Conservation (phyloP, 2,797 vertebrate genomes). For the Dromococcyx pavoninus region DNA sequence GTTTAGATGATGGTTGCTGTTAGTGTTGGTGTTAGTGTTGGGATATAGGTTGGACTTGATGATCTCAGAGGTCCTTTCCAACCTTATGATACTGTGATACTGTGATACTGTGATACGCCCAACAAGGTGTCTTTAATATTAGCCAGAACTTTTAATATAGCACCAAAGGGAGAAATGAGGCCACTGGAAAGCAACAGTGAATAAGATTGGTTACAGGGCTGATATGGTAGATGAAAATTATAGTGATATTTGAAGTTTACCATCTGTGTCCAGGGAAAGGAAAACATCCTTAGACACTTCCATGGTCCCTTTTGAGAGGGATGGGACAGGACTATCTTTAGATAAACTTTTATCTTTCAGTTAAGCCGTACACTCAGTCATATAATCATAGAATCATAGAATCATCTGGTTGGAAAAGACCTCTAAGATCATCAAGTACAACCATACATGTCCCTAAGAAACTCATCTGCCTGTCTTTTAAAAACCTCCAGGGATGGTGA, state of each 20-base stretch:
- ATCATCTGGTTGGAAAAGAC: too few species aligned
- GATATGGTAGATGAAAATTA: not conserved
- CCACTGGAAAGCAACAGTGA: constrained; percentile 25
- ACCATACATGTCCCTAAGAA: too few species aligned
- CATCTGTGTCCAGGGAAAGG: constrained; percentile 34
- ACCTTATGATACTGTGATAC: too few species aligned
- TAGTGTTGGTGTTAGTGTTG: too few species aligned
- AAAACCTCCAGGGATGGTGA: too few species aligned
- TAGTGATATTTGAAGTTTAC: constrained; percentile 10
- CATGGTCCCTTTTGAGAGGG: not conserved
- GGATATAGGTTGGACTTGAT: too few species aligned
- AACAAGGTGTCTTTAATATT: not conserved
- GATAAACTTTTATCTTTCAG: not conserved
- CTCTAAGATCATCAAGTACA: too few species aligned
- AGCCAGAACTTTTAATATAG: not conserved
- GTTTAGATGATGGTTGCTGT: too few species aligned
- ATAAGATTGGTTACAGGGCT: not conserved
- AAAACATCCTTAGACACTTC: not conserved
- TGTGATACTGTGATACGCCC: too few species aligned
- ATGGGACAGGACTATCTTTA: not conserved
- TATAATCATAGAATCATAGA: too few species aligned
- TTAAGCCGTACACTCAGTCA: not conserved
- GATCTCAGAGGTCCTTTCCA: too few species aligned
- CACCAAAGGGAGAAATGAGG: constrained; percentile 12
- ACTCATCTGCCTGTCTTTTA: too few species aligned